Evolutionary conservation across 2,797 vertebrate species (phyloP).

Genomic region (Tympanoctomys barrerae): DNA sequence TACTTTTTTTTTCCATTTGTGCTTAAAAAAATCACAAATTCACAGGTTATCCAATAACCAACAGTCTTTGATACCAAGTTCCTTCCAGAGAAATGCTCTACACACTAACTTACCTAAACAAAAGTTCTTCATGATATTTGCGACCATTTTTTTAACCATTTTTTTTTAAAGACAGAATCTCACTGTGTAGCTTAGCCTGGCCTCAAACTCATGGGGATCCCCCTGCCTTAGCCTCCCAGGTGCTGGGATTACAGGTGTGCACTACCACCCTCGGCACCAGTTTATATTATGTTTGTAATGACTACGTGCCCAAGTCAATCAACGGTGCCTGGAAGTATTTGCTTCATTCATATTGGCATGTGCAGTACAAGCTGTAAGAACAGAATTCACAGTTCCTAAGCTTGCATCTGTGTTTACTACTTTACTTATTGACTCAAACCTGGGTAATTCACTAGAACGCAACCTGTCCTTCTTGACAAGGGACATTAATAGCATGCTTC

Average conservation of each 20-base stretch:
- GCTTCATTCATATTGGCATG: neutral
- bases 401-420: neutral
- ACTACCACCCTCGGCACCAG: neutral
- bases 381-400: neutral
- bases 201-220: neutral
- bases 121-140: neutral
- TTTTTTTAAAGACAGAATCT: neutral
- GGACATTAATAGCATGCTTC: neutral
- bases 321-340: neutral
- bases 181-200: neutral
- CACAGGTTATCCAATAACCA: neutral
- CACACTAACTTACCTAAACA: constrained; percentile 4
- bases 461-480: neutral
- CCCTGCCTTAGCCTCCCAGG: neutral
- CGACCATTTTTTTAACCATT: neutral
- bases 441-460: neutral
- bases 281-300: neutral
- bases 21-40: neutral
- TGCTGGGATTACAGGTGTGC: neutral
- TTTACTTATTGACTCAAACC: neutral
- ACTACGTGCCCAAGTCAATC: neutral
- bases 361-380: too few species aligned
- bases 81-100: neutral
- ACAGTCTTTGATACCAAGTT: neutral
- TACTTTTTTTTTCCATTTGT: too few species aligned